A percentile compares a stretch with the other conserved stretches of the same genome.
Conservation (phyloP, 2,888 invertebrate genomes). For the Orchesella flavescens region DNA sequence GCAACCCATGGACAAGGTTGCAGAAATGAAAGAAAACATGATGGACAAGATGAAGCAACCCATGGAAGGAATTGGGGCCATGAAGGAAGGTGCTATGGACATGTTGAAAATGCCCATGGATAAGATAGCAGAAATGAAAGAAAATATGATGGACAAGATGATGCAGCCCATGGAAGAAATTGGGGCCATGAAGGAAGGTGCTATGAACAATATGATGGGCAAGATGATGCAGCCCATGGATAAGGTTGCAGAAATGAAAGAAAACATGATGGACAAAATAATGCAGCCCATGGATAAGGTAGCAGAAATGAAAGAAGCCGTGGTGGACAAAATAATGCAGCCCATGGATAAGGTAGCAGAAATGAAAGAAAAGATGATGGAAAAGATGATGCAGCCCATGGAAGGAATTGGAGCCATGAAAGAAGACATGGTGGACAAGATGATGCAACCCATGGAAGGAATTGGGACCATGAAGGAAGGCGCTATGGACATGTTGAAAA, state of each 20-base stretch:
- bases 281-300: background rate
- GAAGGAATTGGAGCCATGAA: background rate
- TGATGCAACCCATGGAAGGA: background rate
- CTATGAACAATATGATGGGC: background rate
- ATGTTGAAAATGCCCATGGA: background rate
- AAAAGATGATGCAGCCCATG: background rate
- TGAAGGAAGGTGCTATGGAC: background rate
- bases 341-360: background rate
- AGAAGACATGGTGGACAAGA: no score
- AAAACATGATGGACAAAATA: background rate
- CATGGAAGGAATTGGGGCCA: background rate
- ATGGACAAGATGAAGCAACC: background rate
- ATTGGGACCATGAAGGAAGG: background rate
- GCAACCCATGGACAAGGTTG: background rate
- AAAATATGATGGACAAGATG: background rate
- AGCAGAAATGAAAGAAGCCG: background rate
- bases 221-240: background rate
- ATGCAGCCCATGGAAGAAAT: no score
- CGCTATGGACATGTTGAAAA: background rate
- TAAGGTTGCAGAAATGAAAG: background rate
- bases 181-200: no score
- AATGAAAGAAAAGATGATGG: background rate
- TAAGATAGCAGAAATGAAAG: background rate
- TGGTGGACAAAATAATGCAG: background rate
- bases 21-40: no score